Conservation (phyloP, 2,888 invertebrate species). For the Hemithea aestivaria region DNA sequence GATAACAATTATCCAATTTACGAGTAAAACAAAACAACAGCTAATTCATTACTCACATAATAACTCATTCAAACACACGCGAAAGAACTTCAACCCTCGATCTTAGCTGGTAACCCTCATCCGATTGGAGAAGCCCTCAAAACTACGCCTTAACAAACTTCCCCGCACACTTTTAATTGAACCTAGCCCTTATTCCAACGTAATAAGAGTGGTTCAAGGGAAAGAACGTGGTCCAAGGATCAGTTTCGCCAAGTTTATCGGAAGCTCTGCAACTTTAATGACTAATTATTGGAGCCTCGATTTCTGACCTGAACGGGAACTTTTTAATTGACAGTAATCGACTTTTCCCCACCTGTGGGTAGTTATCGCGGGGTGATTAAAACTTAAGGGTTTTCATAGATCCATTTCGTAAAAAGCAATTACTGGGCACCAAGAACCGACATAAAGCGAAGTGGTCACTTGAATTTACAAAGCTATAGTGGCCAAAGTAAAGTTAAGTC, state of each 20-base stretch:
- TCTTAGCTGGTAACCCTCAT: conserved; percentile 6
- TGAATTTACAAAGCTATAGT: no score
- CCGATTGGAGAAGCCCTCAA: conserved; percentile 15
- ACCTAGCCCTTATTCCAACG: conserved; percentile 6
- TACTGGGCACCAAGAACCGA: no score
- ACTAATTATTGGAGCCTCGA: conserved; percentile 27
- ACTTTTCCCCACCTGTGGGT: conserved; percentile 1
- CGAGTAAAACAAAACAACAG: no score
- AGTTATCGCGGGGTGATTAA: neutral
- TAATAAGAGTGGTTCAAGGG: conserved; percentile 7
- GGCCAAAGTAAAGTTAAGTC: no score
- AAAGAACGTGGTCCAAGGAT: conserved; percentile 8
- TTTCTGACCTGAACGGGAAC: conserved; percentile 12
- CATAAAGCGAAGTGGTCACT: no score
- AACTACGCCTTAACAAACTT: conserved; percentile 6
- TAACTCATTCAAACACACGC: conserved; percentile 1
- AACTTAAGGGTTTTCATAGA: no score
- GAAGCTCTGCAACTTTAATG: conserved; percentile 25
- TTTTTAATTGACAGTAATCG: conserved; percentile 14
- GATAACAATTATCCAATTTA: no score
- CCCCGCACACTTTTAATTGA: conserved; percentile 7
- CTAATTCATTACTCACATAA: neutral
- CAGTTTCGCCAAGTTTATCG: conserved; percentile 17
- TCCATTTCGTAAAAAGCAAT: no score
- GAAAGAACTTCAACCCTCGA: conserved; percentile 2